Base-by-base conservation (phyloP, 2,888 invertebrate genomes). In the Mimachlamys varia region DNA sequence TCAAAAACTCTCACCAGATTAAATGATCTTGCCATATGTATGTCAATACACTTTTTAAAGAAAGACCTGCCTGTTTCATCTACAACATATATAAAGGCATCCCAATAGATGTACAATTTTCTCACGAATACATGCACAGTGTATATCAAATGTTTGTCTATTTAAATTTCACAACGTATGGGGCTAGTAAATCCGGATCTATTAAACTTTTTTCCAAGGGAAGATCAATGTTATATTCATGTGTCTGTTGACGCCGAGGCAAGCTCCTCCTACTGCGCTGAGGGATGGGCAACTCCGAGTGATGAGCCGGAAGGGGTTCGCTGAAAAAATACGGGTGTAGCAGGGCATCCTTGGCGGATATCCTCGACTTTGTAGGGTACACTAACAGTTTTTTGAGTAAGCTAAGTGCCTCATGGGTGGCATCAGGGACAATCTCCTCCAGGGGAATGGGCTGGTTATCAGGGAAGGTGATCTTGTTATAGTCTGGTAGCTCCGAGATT, bases 381-480 rank as follows among this genome's bases (percentile, higher is more conserved):
- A 98, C 97, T 22, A 99, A 97, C 94, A 99, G 98, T 90, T 98
- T 97, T 94, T 98, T 98, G 53, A 99, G 97, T 44, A 99, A 97
- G 96, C 98, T 97, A 0, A 98, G 96, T 88, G 98, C 98, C 90
- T 98, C 97, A 0, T 97, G 97, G 88, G 98, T 98, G 0, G 98
- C 98, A 93, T 98, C 98, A 0, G 98, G 98, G 92, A 99, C 97
- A 10, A 99, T 97, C 90, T 98, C 97, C 19, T 98, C 97, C 98
- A 98, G 98, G 37, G 98, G 97, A 88, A 98, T 97, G 0, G 98
- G 98, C 50, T 97, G 97, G 62, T 98, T 98, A 94, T 98, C 98
- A 0, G 98, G 98, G 97, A 99, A 98, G n/a, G 97, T 98, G 92
- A 99, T 99, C 97, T 99, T 99, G 96, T 99, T 98, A 96, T 98